Conservation (phyloP, 2,113 vertebrate species). For the Hippolais icterina region DNA sequence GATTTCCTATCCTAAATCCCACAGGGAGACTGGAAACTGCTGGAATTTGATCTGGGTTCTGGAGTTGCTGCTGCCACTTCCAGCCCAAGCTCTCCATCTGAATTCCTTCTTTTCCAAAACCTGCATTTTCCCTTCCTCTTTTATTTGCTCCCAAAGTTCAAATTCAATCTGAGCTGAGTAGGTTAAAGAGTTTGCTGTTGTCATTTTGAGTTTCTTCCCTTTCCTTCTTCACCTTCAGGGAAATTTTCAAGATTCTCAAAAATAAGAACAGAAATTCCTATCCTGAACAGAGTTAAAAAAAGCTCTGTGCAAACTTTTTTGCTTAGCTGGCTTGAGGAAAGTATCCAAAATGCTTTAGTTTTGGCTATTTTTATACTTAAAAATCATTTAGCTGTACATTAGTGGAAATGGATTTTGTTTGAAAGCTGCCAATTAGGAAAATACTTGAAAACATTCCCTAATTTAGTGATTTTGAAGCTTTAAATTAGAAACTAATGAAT, state of each 20-base stretch:
- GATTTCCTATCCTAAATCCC: neutral
- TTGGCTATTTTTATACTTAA: neutral
- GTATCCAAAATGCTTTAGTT: neutral
- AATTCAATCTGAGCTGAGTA: neutral
- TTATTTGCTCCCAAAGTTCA: neutral
- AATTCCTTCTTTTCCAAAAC: neutral
- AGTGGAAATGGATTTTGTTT: neutral
- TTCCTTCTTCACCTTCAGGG: neutral
- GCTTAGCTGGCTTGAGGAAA: neutral
- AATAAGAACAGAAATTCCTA: neutral
- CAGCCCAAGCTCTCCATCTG: neutral
- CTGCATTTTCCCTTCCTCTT: neutral
- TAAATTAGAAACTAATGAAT: constrained; percentile 19
- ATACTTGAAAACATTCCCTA: neutral
- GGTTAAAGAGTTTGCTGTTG: neutral
- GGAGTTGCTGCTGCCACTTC: neutral
- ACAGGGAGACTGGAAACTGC: neutral
- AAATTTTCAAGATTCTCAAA: neutral
- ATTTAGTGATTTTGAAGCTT: neutral
- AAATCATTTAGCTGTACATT: neutral
- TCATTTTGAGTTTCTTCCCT: neutral
- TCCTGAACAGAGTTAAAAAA: neutral
- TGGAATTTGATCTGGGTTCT: neutral
- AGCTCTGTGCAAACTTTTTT: neutral
- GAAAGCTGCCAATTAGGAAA: neutral